Conservation (phyloP, 2,797 vertebrate species). For the Miichthys miiuy region DNA sequence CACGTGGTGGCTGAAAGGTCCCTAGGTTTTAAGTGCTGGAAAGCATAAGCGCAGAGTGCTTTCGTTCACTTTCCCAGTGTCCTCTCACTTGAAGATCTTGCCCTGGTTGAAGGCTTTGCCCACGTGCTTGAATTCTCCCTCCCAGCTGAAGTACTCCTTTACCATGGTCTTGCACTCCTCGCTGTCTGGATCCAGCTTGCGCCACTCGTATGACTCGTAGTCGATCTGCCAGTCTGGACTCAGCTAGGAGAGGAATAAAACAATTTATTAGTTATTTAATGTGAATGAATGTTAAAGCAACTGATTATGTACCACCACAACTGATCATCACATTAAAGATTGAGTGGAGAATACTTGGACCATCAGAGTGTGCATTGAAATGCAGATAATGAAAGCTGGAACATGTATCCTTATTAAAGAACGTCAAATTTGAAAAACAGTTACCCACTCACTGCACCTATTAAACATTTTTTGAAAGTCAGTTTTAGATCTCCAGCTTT, state of each 20-base stretch:
- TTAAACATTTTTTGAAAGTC: too few species aligned
- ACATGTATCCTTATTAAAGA: not conserved
- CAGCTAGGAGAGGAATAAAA: slow-evolving; percentile 78
- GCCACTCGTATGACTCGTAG: slow-evolving; percentile 94
- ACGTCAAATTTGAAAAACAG: not conserved
- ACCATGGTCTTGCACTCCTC: slow-evolving; percentile 93
- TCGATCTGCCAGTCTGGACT: slow-evolving; percentile 94
- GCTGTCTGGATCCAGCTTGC: slow-evolving; percentile 89
- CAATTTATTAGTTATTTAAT: not conserved
- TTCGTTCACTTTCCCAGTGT: slow-evolving; percentile 54
- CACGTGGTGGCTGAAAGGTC: slow-evolving; percentile 76
- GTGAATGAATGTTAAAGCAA: not conserved
- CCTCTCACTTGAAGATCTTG: slow-evolving; percentile 93
- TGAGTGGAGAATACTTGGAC: not conserved
- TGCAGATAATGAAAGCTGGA: not conserved
- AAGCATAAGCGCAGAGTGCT: slow-evolving; percentile 61
- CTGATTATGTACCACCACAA: not conserved
- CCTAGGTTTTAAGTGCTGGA: slow-evolving; percentile 63
- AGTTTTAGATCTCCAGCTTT: not conserved
- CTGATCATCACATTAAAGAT: slow-evolving; percentile 9
- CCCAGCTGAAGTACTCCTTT: slow-evolving; percentile 94
- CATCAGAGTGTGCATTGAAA: slow-evolving; percentile 19
- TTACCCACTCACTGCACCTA: not conserved
- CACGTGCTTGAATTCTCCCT: slow-evolving; percentile 92
- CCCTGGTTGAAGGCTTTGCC: slow-evolving; percentile 93